These are phyloP conservation scores for Drosophila funebris DNA, from an alignment of 1,140 invertebrate species.

Conservation along the genomic window DNA sequence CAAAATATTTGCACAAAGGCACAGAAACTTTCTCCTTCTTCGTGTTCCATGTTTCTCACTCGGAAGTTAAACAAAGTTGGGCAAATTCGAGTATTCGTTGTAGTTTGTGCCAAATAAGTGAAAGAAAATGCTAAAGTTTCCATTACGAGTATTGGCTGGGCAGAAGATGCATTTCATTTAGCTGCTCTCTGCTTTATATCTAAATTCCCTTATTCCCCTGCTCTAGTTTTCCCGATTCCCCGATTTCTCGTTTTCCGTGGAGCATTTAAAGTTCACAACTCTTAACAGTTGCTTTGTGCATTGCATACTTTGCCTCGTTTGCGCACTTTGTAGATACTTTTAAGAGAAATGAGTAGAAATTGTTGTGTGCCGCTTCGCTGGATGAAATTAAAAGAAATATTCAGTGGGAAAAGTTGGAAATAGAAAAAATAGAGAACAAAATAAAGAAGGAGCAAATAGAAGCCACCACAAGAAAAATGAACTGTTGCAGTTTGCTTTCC, in stretches of 20 bases:
- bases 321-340: constrained; percentile 42
- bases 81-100: constrained; percentile 12
- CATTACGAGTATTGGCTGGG: constrained; percentile 6
- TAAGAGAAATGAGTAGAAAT: not conserved
- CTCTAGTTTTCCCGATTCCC: not conserved
- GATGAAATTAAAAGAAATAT: constrained; percentile 50
- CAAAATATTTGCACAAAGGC: constrained; percentile 43
- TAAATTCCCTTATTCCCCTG: not conserved
- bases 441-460: not conserved
- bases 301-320: constrained; percentile 48
- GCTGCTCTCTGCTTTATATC: not conserved
- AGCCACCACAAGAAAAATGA: constrained; percentile 27
- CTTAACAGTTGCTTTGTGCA: constrained; percentile 26
- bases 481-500: constrained; percentile 22
- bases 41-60: not conserved
- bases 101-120: constrained; percentile 16
- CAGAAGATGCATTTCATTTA: constrained; percentile 20
- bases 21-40: constrained; percentile 30
- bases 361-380: constrained; percentile 8
- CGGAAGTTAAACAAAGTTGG: constrained; percentile 3
- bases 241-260: not conserved
- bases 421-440: not conserved
- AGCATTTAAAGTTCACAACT: constrained; percentile 39
- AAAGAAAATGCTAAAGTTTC: constrained; percentile 32
- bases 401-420: constrained; percentile 8